Base-by-base conservation (phyloP, 2,888 invertebrate species). In the Plagiodera versicolora region DNA sequence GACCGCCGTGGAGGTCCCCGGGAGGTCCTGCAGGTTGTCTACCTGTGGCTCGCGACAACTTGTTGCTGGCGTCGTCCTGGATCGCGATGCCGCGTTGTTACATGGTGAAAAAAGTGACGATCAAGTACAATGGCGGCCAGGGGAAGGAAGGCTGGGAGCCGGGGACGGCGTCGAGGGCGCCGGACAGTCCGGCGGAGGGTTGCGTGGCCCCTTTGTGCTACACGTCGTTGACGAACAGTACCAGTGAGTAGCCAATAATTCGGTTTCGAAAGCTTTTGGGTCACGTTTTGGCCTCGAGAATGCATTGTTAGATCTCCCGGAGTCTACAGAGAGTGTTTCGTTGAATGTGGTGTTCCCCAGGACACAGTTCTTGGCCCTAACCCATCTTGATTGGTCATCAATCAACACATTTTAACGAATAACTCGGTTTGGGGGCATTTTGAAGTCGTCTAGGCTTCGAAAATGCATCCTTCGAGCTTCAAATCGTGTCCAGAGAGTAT, bases 71-170 rank as follows among this genome's bases (percentile, higher is more conserved):
- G 72, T 74, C 74, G 75, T 72, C 63, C 63, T 67, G 60, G 65
- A 63, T 55, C 62, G 59, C 46, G 74, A 89, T 89, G 89, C 89
- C 89, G 81, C 88, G 89, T 76, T 89, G 89, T 77, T 89, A 89
- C 77, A 89, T 89, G 88, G 88, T 88, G 74, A 89, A 88, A 83
- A 88, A 89, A 79, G 81, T 84, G 76, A 84, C 82, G 82, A 83
- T 79, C 80, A 83, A 82, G 77, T 78, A 73, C 79, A 76, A 73
- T 58, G 64, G 46, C 80, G 80, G 70, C 35, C 80, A 80, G 70
- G 80, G 80, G 65, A 81, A 75, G 58, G 78, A 78, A 63, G 81
- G 78, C 74, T 82, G 82, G 79, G 76, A 70, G 71, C 76, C 63
- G 14, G 54, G 56, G 44, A 55, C 58, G 44, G 51, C 58, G 63